Evolutionary conservation across 2,113 vertebrate genomes (phyloP), one percentile per base, ranked within the genome.

Genomic region (Conger conger): DNA sequence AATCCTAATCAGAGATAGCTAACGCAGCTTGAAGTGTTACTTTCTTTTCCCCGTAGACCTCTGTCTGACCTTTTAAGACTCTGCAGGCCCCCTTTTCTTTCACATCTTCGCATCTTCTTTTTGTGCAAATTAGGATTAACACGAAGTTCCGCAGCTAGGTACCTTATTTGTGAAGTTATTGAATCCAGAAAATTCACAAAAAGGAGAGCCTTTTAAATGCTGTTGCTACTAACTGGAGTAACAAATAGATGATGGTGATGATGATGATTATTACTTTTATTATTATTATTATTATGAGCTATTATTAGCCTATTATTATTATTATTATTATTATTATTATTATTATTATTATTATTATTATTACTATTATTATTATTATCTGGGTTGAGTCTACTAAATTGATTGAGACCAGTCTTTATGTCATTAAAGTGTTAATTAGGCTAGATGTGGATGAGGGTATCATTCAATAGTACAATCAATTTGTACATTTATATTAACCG

Each of bases 121-220:
- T 37, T 81, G 80, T 81, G 80, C 80, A 50, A 81, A 81, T 81
- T 13, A 81, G 80, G 80, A 81, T 81, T 81, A 50, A 30, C 42
- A 81, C 80, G 33, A 81, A 50, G 77, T 79, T 23, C 36, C 23
- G 38, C 40, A 33, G 36, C 6, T 13, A 50, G 3, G 57, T 73
- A 73, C 3, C 57, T 63, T 63, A 23, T 73, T 73, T 73, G 23
- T 73, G 68, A 73, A 73, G n/a, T 73, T n/a, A 73, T 11, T 73
- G n/a, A 73, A 73, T 73, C n/a, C n/a, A 73, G 20, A 73, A 30
- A 73, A 30, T 73, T 23, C 68, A 30, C 68, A 30, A 33, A 73
- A 33, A 73, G 57, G 1, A 33, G 68, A 8, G 68, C 9, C 27
- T 13, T 30, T 73, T 27, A 30, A 73, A 73, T 73, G 27, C 60